These are phyloP conservation scores for Brachionus koreanus DNA, from an alignment of 1,140 invertebrate species.

Conservation along the genomic window DNA sequence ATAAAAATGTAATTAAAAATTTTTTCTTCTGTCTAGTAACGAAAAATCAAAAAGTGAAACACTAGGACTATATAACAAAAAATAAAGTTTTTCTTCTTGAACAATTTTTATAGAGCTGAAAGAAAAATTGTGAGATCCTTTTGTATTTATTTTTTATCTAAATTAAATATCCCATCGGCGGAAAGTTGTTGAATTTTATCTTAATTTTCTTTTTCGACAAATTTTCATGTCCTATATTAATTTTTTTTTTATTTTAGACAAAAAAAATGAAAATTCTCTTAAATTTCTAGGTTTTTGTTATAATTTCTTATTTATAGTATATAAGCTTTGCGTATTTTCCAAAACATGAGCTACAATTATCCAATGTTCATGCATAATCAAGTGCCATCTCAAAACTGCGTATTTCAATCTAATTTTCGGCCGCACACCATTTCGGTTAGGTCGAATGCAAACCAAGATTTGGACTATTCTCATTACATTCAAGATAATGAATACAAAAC, in stretches of 20 bases:
- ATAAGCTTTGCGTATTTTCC: neutral
- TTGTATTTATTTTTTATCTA: neutral
- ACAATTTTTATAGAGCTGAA: neutral
- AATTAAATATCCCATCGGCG: neutral
- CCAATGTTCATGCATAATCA: neutral
- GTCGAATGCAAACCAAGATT: neutral
- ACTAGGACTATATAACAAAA: neutral
- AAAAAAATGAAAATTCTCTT: neutral
- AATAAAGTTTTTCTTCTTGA: neutral
- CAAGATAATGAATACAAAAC: neutral
- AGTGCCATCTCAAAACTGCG: neutral
- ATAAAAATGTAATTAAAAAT: neutral
- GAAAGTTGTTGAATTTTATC: neutral
- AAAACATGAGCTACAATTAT: constrained; percentile 20
- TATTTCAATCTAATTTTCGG: neutral
- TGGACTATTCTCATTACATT: neutral
- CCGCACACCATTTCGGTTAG: neutral
- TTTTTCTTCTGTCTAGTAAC: neutral
- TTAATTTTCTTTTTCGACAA: neutral
- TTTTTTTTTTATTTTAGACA: constrained; percentile 3
- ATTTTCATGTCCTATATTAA: constrained; percentile 18
- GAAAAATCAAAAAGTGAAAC: constrained; percentile 2
- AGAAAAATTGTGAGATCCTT: neutral
- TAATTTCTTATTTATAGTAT: constrained; percentile 12
- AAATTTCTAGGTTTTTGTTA: constrained; percentile 16